Percentiles rank a stretch among this genome's conserved stretches.
Evolutionary conservation across 1,140 invertebrate species (phyloP).

Genomic region (Drosophila saltans): DNA sequence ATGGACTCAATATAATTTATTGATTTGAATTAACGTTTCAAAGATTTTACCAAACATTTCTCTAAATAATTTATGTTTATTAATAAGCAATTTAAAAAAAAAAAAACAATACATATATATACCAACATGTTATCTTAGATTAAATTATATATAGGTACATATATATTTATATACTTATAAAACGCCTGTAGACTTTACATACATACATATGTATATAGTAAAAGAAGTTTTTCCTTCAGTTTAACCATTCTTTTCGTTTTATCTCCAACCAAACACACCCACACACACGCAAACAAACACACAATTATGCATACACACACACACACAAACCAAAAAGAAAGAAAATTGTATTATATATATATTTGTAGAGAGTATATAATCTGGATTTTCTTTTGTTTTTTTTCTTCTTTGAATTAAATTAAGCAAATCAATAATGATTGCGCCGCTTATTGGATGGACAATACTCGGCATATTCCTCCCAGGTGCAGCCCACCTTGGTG

Average conservation of each 20-base stretch:
- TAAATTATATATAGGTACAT: not conserved
- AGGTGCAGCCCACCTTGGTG: slow-evolving; percentile 85
- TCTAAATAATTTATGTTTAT: not conserved
- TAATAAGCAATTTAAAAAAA: not conserved
- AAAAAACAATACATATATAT: not conserved
- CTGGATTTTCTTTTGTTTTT: not conserved
- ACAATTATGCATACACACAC: slow-evolving; percentile 15
- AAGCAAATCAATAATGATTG: slow-evolving; percentile 70
- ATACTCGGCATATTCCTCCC: slow-evolving; percentile 88
- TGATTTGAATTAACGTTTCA: not conserved
- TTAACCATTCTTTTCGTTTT: not conserved
- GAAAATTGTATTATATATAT: slow-evolving; percentile 26
- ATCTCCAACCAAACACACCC: slow-evolving; percentile 1
- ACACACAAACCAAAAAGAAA: slow-evolving; percentile 21
- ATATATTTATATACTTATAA: not conserved
- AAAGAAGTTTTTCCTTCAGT: not conserved
- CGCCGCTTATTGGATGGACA: slow-evolving; percentile 85
- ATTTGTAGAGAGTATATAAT: not conserved
- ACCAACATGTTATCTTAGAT: slow-evolving; percentile 1
- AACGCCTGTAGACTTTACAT: slow-evolving; percentile 1
- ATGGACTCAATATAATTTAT: not conserved
- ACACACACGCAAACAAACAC: slow-evolving; percentile 24
- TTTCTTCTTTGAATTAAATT: not conserved
- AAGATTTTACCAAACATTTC: not conserved
- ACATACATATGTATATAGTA: not conserved